Evolutionary conservation across 1,140 invertebrate genomes (phyloP).

Genomic region (Euwallacea similis): DNA sequence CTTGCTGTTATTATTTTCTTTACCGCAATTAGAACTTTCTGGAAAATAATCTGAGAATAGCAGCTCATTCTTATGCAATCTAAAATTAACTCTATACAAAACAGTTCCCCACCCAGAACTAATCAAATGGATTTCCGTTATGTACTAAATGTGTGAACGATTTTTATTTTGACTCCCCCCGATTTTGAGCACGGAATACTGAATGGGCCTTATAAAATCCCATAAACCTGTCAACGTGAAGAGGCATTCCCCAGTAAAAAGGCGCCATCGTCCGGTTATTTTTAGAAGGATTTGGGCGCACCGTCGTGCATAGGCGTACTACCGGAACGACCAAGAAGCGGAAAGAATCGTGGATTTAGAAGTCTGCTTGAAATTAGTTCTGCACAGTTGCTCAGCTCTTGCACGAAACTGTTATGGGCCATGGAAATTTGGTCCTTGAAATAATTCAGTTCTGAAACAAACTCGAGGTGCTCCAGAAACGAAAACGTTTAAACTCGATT

Average conservation of each 20-base stretch:
- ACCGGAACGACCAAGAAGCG: background rate
- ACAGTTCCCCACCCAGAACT: background rate
- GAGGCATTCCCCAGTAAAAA: constrained; percentile 28
- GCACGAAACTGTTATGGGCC: too few species aligned
- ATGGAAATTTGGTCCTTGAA: too few species aligned
- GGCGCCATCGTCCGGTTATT: constrained; percentile 27
- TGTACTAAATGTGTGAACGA: constrained; percentile 17
- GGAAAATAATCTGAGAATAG: too few species aligned
- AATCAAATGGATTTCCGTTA: constrained; percentile 10
- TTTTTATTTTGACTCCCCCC: constrained; percentile 18
- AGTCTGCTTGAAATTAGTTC: too few species aligned
- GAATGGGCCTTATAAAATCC: constrained; percentile 33
- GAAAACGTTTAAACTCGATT: too few species aligned
- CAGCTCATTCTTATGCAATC: too few species aligned
- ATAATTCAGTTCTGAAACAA: too few species aligned
- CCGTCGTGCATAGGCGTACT: constrained; percentile 16
- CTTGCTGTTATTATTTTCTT: too few species aligned
- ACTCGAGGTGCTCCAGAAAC: too few species aligned
- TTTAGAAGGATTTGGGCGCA: constrained; percentile 24
- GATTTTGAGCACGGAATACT: background rate
- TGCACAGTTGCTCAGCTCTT: too few species aligned
- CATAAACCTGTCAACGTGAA: constrained; percentile 31
- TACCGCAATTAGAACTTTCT: too few species aligned
- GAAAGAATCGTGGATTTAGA: too few species aligned
- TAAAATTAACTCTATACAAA: background rate